Evolutionary conservation across 2,797 vertebrate genomes (phyloP).

Genomic region (Melanotaenia boesemani): DNA sequence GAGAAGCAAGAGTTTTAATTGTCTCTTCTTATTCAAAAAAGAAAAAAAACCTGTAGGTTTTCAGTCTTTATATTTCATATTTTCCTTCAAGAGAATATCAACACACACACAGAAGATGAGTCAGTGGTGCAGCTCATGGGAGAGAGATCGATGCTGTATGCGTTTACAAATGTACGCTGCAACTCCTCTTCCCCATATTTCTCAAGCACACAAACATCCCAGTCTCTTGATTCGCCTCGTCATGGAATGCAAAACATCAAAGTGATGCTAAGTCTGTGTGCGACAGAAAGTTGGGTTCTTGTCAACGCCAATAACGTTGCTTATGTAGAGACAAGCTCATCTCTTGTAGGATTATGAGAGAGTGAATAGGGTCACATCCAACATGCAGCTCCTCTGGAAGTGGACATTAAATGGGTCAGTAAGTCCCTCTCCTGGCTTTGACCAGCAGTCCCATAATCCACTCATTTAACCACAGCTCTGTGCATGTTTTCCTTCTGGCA

Average conservation of each 20-base stretch:
- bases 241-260: conserved; percentile 57
- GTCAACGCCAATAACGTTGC: conserved; percentile 71
- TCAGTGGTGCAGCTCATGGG: neutral
- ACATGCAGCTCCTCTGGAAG: conserved; percentile 70
- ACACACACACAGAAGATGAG: conserved; percentile 17
- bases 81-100: conserved; percentile 15
- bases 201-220: conserved; percentile 43
- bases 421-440: conserved; percentile 70
- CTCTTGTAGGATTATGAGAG: conserved; percentile 77
- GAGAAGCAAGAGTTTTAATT: conserved; percentile 13
- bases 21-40: conserved; percentile 9
- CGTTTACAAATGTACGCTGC: conserved; percentile 6
- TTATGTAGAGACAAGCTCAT: conserved; percentile 72
- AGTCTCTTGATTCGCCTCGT: conserved; percentile 39
- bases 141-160: conserved; percentile 11
- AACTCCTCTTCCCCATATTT: conserved; percentile 17
- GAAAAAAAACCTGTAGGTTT: conserved; percentile 2
- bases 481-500: conserved; percentile 42
- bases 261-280: conserved; percentile 47
- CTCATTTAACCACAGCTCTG: conserved; percentile 53
- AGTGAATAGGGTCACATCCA: conserved; percentile 70
- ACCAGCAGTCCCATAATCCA: conserved; percentile 68
- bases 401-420: conserved; percentile 80
- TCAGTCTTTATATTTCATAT: conserved; percentile 14
- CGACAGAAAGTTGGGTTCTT: conserved; percentile 70